phyloP scores from a whole-genome alignment of 2,888 invertebrate species.

The Pimpla rufipes region DNA sequence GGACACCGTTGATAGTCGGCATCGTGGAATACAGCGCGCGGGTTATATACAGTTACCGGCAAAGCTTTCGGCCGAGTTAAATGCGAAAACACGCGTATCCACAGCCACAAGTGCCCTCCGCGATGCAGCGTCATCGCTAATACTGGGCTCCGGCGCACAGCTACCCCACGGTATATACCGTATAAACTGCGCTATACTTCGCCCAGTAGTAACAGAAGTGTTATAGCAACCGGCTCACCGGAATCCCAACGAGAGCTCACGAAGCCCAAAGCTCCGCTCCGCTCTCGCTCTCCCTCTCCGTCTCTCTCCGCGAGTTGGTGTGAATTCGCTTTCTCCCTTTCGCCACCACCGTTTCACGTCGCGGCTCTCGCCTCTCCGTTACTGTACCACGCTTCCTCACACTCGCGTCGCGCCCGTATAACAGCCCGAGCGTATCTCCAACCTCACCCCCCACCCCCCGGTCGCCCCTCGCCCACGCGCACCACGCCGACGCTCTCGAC shows the following conservation, averaged over 20 bases:
- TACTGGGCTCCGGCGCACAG: slow-evolving; percentile 75
- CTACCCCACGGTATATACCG: slow-evolving; percentile 1
- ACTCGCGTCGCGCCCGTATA: slow-evolving; percentile 51
- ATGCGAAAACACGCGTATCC: slow-evolving; percentile 80
- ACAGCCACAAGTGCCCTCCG: slow-evolving; percentile 77
- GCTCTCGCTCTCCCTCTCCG: too few relatives aligned
- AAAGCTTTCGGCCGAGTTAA: slow-evolving; percentile 69
- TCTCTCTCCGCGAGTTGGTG: slow-evolving; percentile 42
- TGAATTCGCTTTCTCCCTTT: slow-evolving; percentile 63
- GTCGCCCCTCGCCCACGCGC: slow-evolving; percentile 62
- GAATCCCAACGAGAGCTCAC: slow-evolving; percentile 62
- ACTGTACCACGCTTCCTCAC: slow-evolving; percentile 33
- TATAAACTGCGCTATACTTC: slow-evolving; percentile 43
- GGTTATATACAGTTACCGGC: slow-evolving; percentile 1
- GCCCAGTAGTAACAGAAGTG: slow-evolving; percentile 50
- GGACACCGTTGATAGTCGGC: slow-evolving; percentile 7
- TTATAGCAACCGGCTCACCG: slow-evolving; percentile 56
- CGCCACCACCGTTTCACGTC: slow-evolving; percentile 46
- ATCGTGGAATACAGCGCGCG: not conserved
- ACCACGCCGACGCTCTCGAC: slow-evolving; percentile 63
- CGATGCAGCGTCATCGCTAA: slow-evolving; percentile 75
- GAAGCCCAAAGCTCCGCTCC: slow-evolving; percentile 46
- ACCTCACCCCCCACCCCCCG: not conserved
- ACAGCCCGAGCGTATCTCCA: slow-evolving; percentile 75
- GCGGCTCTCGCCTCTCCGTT: slow-evolving; percentile 21